phyloP scores from a whole-genome alignment of 2,888 invertebrate species.

The Megalurothrips usitatus region DNA sequence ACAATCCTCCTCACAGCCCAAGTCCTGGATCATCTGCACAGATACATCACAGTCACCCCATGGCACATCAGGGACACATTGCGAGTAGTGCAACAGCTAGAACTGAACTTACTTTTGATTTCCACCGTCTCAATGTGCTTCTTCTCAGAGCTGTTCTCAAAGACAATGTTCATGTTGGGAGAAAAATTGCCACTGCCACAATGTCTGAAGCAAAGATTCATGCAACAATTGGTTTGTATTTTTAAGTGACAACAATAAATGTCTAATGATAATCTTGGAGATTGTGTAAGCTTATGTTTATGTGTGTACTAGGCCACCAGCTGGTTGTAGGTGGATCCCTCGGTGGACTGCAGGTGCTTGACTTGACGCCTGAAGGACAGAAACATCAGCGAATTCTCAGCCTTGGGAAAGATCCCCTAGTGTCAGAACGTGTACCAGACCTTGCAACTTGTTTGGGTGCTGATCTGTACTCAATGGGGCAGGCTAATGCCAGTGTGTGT shows the following conservation, averaged over 20 bases:
- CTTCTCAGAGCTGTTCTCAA: slow-evolving; percentile 71
- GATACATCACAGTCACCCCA: neutral
- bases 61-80: neutral
- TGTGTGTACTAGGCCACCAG: slow-evolving; percentile 47
- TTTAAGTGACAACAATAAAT: too few species aligned
- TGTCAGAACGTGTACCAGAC: slow-evolving; percentile 46
- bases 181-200: slow-evolving; percentile 91
- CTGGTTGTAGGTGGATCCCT: slow-evolving; percentile 77
- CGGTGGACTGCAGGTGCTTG: slow-evolving; percentile 85
- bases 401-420: slow-evolving; percentile 71
- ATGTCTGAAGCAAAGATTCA: slow-evolving; percentile 86
- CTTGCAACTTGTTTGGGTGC: slow-evolving; percentile 42
- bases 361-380: slow-evolving; percentile 78
- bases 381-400: slow-evolving; percentile 80
- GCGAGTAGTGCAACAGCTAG: slow-evolving; percentile 45
- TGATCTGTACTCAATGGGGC: slow-evolving; percentile 46
- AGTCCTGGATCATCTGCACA: neutral
- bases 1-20: neutral
- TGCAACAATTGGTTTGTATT: slow-evolving; percentile 62
- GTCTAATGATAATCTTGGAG: too few species aligned
- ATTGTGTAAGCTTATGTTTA: neutral
- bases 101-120: slow-evolving; percentile 86
- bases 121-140: slow-evolving; percentile 83
- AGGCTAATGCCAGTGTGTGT: slow-evolving; percentile 43
- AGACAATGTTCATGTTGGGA: slow-evolving; percentile 68